Percentiles rank a stretch among this genome's conserved stretches.
These are phyloP conservation scores for Dinomys branickii DNA, from an alignment of 2,113 vertebrate genomes.

Conservation along the genomic window DNA sequence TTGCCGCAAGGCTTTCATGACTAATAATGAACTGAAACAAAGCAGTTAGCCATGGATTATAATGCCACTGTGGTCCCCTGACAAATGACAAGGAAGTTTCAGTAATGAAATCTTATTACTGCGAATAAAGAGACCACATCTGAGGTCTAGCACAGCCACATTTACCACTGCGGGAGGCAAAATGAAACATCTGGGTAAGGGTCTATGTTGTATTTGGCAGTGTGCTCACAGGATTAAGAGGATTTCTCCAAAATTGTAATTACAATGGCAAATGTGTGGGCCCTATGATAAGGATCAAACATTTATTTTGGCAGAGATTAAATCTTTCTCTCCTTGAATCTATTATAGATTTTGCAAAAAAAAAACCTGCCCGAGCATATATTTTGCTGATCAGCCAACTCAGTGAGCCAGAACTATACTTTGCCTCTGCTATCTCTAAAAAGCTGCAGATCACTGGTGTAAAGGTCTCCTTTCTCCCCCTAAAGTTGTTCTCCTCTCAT, in stretches of 20 bases:
- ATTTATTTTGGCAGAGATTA: slow-evolving; percentile 77
- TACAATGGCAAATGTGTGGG: slow-evolving; percentile 59
- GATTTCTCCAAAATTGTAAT: slow-evolving; percentile 32
- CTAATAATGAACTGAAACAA: slow-evolving; percentile 66
- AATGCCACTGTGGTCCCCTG: slow-evolving; percentile 60
- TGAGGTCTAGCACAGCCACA: slow-evolving; percentile 51
- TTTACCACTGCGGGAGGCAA: neutral
- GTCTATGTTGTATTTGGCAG: neutral
- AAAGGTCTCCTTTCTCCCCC: slow-evolving; percentile 1
- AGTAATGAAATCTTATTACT: slow-evolving; percentile 69
- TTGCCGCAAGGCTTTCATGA: slow-evolving; percentile 49
- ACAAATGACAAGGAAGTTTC: slow-evolving; percentile 63
- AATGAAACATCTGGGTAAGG: slow-evolving; percentile 30
- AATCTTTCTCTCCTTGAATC: slow-evolving; percentile 72
- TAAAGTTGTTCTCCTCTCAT: slow-evolving; percentile 38
- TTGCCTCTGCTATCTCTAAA: neutral
- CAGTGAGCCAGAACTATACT: slow-evolving; percentile 47
- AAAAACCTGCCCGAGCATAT: slow-evolving; percentile 61
- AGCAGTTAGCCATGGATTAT: slow-evolving; percentile 66
- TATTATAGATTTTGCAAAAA: slow-evolving; percentile 73
- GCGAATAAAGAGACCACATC: slow-evolving; percentile 42
- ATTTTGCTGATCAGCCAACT: slow-evolving; percentile 65
- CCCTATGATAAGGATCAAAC: slow-evolving; percentile 74
- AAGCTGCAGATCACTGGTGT: slow-evolving; percentile 13
- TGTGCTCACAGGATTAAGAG: neutral